Base-by-base conservation (phyloP, 1,140 invertebrate genomes). In the Drosophila baimaii region DNA sequence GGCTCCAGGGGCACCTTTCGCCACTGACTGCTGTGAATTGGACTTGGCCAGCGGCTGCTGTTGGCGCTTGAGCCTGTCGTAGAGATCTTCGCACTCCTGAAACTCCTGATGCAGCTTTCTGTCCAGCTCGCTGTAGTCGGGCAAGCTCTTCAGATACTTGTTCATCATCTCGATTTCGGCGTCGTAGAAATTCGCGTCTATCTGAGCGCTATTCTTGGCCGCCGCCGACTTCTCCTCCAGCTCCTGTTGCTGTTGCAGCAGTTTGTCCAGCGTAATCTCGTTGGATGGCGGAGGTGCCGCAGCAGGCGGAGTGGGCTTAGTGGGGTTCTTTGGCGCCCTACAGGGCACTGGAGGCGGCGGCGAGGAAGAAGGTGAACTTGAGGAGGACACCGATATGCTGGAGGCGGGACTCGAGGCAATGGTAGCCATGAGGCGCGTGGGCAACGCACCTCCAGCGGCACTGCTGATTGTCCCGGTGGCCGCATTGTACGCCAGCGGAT, bases 121-220 rank as follows among this genome's bases (percentile, higher is more conserved):
- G 63, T 92, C 90, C 43, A 92, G 37, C 59, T 92, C 91, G 41
- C 88, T 91, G 56, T 92, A 92, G 66, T 92, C 91, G 51, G 91
- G 91, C 54, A 92, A 27, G 69, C 91, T 92, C 57, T 92, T 92
- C 6, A 92, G 62, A 80, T 92, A 92, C 70, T 91, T 92, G 62
- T 92, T 92, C 91, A 92, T 92, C 82, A 92, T 92, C 59, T 92
- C 91, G 33, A 92, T 92, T 47, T 92, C 91, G 9, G 91, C 91
- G 56, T 91, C 89, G 43, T 92, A 92, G 58, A 91, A 90, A 54
- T 92, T 90, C 5, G 88, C 88, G 65, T 91, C 90, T 68, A 91
- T 15, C 27, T 91, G 91, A 13, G 89, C 81, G 37, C 75, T 89
- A 13, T 68, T 80, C 5, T 71, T 90, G 8, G 84, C 86, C 3